Conservation (phyloP, 2,113 vertebrate species). For the Pelusios castaneus region DNA sequence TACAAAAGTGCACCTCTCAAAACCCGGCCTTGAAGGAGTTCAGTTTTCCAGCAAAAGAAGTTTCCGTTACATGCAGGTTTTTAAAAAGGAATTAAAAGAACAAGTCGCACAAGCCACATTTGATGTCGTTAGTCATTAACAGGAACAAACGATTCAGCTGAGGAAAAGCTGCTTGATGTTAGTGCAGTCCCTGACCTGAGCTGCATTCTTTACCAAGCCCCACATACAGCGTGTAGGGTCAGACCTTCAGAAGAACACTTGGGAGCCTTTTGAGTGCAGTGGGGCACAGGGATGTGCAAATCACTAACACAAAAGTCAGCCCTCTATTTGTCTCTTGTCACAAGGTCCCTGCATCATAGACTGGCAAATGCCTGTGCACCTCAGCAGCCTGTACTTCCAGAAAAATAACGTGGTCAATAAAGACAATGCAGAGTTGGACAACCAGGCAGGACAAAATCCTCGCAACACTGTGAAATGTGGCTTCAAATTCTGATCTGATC, state of each 20-base stretch:
- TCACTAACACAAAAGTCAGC: background rate
- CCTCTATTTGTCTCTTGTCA: background rate
- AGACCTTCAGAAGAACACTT: background rate
- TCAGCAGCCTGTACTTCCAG: background rate
- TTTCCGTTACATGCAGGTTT: background rate
- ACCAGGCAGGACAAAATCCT: background rate
- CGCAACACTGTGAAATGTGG: background rate
- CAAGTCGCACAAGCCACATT: background rate
- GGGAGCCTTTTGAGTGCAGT: background rate
- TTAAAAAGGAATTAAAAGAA: slow-evolving; percentile 31
- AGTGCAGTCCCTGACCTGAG: background rate
- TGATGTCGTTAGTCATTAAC: background rate
- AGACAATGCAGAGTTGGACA: background rate
- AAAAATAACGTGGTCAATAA: background rate
- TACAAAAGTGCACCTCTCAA: slow-evolving; percentile 10
- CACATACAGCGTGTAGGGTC: background rate
- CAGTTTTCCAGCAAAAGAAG: background rate
- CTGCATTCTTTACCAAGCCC: background rate
- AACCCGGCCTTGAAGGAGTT: background rate
- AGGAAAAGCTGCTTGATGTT: slow-evolving; percentile 5
- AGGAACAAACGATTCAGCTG: slow-evolving; percentile 7
- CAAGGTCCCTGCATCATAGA: background rate
- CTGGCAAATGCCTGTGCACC: background rate
- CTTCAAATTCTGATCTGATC: background rate
- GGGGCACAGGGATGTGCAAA: background rate